Base-by-base conservation (phyloP, 2,888 invertebrate species). In the Watsonalla binaria region DNA sequence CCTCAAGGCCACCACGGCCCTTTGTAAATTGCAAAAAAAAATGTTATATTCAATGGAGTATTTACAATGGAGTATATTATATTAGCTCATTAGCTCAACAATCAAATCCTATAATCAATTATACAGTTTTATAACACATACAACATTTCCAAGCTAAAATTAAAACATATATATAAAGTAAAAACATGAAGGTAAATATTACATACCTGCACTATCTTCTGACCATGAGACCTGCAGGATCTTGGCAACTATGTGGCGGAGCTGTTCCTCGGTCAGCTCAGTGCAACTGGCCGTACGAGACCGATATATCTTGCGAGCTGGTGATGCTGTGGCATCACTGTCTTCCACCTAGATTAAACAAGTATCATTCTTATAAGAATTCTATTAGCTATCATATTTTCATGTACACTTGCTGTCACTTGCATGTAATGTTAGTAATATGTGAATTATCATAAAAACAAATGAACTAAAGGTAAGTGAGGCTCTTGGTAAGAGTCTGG, bases 151-250 rank as follows among this genome's bases (percentile, higher is more conserved):
- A 37, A 37, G 37, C 8, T 5, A 37, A 37, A 37, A 37, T 37
- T 5, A 8, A 37, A 37, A 1, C 37, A 46, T 46, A 14, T 47
- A 13, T 2, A 13, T 14, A 7, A 13, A 52, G 0, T n/a, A 2
- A 11, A 39, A 5, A 39, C 33, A 37, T 34, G 5, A 13, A 56
- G 6, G 34, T 46, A 35, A 13, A 34, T 8, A 39, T 6, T 37
- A 64, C 65, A 68, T 74, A 80, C 93, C 93, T 67, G 88, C 86
- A 69, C 92, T 91, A 51, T 90, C 90, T 66, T 93, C 93, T 58
- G 92, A 92, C 94, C 95, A 96, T 2, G 95, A 93, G 45, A 94
- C 94, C 75, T 94, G 93, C 14, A 96, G 83, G 54, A 96, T 93
- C 70, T 94, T 92, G 2, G 94, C 94, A 50, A 95, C 90, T 60